Conservation (phyloP, 2,797 vertebrate species). For the Scarus forsteni region DNA sequence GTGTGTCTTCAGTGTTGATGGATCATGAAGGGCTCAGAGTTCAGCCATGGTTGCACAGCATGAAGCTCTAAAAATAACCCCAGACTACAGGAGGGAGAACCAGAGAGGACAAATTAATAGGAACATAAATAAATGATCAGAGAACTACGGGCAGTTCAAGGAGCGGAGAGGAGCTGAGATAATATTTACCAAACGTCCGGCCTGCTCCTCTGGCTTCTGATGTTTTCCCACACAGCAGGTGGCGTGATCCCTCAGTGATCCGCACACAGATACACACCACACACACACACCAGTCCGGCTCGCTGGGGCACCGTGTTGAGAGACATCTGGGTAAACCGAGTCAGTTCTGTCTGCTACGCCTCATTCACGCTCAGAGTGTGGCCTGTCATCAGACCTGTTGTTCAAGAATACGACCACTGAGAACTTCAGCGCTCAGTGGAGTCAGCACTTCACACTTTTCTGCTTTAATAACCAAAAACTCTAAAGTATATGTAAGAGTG, state of each 20-base stretch:
- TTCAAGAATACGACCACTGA: neutral
- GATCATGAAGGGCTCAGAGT: constrained; percentile 30
- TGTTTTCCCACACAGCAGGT: constrained; percentile 52
- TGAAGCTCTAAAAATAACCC: constrained; percentile 50
- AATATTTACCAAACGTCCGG: constrained; percentile 68
- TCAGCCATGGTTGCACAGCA: constrained; percentile 32
- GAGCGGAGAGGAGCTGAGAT: constrained; percentile 56
- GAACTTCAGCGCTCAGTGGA: neutral
- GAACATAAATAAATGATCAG: constrained; percentile 65
- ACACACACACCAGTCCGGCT: constrained; percentile 58
- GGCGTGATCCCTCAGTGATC: constrained; percentile 22
- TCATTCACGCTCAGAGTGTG: constrained; percentile 18
- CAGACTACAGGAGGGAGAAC: constrained; percentile 50
- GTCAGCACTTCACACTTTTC: neutral
- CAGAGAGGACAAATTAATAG: constrained; percentile 62
- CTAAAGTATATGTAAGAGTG: too few species aligned
- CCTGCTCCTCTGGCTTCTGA: constrained; percentile 32
- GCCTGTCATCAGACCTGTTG: neutral
- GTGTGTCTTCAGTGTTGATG: constrained; percentile 45
- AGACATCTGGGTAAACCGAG: constrained; percentile 48
- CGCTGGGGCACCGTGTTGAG: constrained; percentile 32
- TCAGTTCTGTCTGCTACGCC: constrained; percentile 7
- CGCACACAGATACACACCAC: neutral
- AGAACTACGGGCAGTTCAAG: constrained; percentile 57
- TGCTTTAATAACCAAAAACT: neutral